A percentile compares a stretch with the other conserved stretches of the same genome.
Evolutionary conservation across 1,140 invertebrate genomes (phyloP).

Genomic region (Heliconius congener): DNA sequence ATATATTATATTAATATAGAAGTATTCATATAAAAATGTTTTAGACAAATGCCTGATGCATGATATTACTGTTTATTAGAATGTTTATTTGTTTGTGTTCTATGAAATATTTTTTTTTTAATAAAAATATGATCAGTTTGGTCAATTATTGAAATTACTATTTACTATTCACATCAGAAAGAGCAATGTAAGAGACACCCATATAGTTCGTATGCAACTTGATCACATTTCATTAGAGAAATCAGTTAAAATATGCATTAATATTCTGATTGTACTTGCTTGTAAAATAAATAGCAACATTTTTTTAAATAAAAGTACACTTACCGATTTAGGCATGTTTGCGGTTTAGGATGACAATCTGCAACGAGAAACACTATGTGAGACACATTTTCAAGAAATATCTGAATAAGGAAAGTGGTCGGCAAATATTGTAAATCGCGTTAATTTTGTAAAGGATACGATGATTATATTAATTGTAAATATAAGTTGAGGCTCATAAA

Average conservation of each 20-base stretch:
- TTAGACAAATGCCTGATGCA: neutral
- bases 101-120: neutral
- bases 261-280: conserved; percentile 30
- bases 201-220: conserved; percentile 55
- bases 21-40: neutral
- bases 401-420: conserved; percentile 46
- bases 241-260: conserved; percentile 60
- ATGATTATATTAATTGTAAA: neutral
- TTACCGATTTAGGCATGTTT: conserved; percentile 80
- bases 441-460: conserved; percentile 40
- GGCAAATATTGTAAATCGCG: conserved; percentile 48
- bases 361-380: conserved; percentile 53
- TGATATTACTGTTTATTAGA: neutral
- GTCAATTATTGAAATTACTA: conserved; percentile 7
- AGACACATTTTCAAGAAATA: conserved; percentile 43
- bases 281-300: neutral
- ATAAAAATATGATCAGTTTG: neutral
- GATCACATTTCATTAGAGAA: conserved; percentile 72
- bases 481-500: neutral
- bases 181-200: conserved; percentile 44
- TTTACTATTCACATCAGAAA: conserved; percentile 29
- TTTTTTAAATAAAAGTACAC: conserved; percentile 37
- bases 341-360: conserved; percentile 74
- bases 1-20: neutral
- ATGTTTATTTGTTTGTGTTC: neutral